Evolutionary conservation across 2,113 vertebrate species (phyloP).

Genomic region (Vicugna pacos): DNA sequence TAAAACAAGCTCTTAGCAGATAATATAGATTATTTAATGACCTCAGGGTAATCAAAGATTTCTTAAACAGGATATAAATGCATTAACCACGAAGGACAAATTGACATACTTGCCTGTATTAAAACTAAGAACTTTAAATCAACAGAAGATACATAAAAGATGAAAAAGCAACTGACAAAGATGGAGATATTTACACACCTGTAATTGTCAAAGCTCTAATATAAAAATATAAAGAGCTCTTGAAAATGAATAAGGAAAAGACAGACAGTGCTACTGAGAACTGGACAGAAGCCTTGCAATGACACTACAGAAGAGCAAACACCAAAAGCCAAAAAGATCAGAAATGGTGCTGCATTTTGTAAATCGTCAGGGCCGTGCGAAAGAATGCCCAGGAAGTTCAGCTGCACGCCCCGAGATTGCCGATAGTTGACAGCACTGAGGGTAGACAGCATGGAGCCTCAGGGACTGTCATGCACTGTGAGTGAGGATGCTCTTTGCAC

Average conservation of each 20-base stretch:
- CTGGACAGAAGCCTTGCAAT: not conserved
- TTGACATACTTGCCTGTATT: not conserved
- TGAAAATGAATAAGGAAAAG: not conserved
- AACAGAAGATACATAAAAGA: not conserved
- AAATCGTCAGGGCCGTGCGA: not conserved
- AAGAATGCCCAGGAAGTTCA: too few species aligned
- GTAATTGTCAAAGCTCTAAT: not conserved
- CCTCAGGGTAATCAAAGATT: not conserved
- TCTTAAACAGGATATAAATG: not conserved
- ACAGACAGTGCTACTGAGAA: not conserved
- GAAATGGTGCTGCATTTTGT: not conserved
- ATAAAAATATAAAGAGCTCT: not conserved
- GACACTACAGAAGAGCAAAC: not conserved
- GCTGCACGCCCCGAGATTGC: rapidly evolving
- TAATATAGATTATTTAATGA: not conserved
- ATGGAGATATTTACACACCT: not conserved
- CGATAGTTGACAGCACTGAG: not conserved
- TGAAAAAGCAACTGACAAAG: not conserved
- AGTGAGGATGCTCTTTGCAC: too few species aligned
- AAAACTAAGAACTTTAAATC: not conserved
- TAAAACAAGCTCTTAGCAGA: not conserved
- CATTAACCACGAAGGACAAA: not conserved
- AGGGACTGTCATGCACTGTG: not conserved
- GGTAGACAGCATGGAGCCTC: too few species aligned
- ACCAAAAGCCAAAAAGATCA: not conserved